These are phyloP conservation scores for Crotalus helleri DNA, from an alignment of 2,113 vertebrate genomes.

Conservation along the genomic window DNA sequence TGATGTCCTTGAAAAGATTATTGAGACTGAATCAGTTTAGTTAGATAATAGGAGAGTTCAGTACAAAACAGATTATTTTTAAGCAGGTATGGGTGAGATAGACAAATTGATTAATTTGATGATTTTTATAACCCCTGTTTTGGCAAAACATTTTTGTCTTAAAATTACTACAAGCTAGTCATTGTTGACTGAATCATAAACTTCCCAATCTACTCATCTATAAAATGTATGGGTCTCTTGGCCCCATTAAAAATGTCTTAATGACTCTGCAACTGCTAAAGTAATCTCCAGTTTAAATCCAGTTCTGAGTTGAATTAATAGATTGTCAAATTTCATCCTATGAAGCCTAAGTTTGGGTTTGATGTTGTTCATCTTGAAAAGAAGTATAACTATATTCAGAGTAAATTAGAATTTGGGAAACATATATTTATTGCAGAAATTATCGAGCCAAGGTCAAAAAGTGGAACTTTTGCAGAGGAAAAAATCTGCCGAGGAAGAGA, in stretches of 20 bases:
- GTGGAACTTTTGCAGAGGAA: slow-evolving; percentile 68
- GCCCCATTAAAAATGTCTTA: background rate
- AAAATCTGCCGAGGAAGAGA: slow-evolving; percentile 79
- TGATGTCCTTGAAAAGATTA: background rate
- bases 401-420: background rate
- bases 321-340: background rate
- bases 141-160: background rate
- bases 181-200: background rate
- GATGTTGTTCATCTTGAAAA: fast-evolving
- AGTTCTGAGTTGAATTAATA: background rate
- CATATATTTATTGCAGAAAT: slow-evolving; percentile 75
- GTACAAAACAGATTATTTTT: background rate
- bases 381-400: slow-evolving; percentile 4
- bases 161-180: background rate
- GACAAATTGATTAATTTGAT: background rate
- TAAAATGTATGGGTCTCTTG: background rate
- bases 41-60: background rate
- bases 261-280: background rate
- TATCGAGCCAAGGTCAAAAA: slow-evolving; percentile 83
- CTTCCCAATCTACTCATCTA: background rate
- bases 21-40: background rate
- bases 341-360: background rate
- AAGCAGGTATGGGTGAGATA: background rate
- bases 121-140: background rate
- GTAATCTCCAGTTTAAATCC: background rate